These are phyloP conservation scores for Camponotus vicinus DNA, from an alignment of 1,140 invertebrate genomes.

Conservation along the genomic window DNA sequence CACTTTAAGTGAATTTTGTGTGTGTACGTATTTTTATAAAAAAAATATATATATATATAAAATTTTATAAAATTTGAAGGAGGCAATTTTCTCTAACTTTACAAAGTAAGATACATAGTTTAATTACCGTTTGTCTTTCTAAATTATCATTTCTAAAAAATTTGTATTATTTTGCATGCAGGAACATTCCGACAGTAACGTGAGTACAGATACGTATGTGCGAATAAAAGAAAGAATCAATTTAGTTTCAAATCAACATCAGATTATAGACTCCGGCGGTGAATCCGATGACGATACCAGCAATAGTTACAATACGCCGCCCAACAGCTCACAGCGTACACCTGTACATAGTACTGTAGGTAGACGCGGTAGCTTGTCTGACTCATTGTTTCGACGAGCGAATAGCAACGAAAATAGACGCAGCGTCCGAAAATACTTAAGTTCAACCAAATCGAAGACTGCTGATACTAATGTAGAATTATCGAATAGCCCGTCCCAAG, in stretches of 20 bases:
- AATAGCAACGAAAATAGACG: constrained; percentile 75
- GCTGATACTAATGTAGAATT: constrained; percentile 67
- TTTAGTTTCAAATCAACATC: constrained; percentile 67
- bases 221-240: constrained; percentile 88
- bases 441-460: constrained; percentile 73
- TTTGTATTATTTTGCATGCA: constrained; percentile 41
- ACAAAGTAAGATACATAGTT: background rate
- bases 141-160: background rate
- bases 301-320: constrained; percentile 79
- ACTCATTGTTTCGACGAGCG: constrained; percentile 76
- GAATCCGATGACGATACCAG: constrained; percentile 79
- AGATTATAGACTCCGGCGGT: constrained; percentile 77
- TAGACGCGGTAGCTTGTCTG: constrained; percentile 78
- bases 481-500: constrained; percentile 78
- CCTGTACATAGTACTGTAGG: constrained; percentile 72
- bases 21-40: no score
- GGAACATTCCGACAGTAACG: constrained; percentile 83
- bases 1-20: no score
- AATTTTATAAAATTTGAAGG: background rate
- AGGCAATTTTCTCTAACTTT: background rate
- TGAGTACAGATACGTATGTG: constrained; percentile 89
- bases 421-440: constrained; percentile 77
- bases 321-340: constrained; percentile 78
- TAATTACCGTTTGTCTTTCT: background rate
- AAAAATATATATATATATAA: background rate